These are phyloP conservation scores for Indri indri DNA, from an alignment of 2,113 vertebrate species.

Conservation along the genomic window DNA sequence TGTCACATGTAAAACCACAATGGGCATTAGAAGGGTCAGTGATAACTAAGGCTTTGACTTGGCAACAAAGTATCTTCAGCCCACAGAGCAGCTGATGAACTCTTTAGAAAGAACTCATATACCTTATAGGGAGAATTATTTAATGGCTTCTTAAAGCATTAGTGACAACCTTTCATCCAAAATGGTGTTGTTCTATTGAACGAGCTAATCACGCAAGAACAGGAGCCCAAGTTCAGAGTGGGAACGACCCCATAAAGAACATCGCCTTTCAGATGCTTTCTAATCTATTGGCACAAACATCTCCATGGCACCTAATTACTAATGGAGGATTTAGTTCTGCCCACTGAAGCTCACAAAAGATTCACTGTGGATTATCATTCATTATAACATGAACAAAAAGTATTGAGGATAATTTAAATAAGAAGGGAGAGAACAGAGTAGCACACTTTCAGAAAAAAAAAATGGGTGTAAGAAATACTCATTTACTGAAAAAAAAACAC, in stretches of 20 bases:
- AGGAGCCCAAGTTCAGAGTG: not conserved
- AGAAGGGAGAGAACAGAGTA: not conserved
- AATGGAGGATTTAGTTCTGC: not conserved
- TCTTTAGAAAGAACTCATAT: not conserved
- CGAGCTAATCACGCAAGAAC: not conserved
- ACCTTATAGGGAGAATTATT: not conserved
- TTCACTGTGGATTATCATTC: not conserved
- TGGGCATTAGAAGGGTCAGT: not conserved
- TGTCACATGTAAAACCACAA: not conserved
- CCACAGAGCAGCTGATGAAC: not conserved
- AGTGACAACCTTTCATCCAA: not conserved
- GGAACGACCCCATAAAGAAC: not conserved
- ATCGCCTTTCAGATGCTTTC: not conserved
- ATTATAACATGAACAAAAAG: not conserved
- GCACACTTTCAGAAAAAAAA: not conserved
- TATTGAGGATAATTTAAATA: not conserved
- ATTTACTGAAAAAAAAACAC: not conserved
- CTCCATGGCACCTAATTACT: accelerated
- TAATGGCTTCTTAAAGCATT: not conserved
- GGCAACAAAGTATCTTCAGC: not conserved
- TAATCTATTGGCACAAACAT: not conserved
- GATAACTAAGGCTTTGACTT: not conserved
- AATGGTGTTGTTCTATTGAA: not conserved
- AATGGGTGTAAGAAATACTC: not conserved
- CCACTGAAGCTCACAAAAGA: not conserved